Conservation (phyloP, 2,888 invertebrate genomes). For the Aphrophora alni region DNA sequence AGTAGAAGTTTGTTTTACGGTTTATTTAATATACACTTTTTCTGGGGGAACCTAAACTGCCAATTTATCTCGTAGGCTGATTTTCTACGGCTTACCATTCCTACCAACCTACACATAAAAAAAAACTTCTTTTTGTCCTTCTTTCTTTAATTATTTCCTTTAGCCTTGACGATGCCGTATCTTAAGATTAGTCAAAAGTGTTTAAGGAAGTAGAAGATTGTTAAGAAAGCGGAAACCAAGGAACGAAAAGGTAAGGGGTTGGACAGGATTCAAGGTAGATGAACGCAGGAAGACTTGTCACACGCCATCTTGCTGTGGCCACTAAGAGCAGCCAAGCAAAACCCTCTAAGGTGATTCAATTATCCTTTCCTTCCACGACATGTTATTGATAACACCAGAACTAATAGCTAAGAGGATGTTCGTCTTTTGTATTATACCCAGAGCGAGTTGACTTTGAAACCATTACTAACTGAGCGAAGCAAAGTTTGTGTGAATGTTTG, state of each 20-base stretch:
- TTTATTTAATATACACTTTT: too few species aligned
- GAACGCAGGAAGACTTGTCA: neutral
- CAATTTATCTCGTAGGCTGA: too few species aligned
- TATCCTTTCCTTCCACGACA: neutral
- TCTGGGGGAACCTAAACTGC: too few species aligned
- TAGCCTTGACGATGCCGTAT: neutral
- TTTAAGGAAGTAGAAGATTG: neutral
- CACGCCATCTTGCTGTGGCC: neutral
- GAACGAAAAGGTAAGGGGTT: neutral
- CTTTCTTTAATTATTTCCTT: neutral
- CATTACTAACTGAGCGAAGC: too few species aligned
- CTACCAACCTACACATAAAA: too few species aligned
- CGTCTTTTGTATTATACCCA: too few species aligned
- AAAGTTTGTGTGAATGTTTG: too few species aligned
- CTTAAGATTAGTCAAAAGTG: neutral
- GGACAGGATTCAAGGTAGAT: constrained; percentile 2
- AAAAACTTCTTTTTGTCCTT: too few species aligned
- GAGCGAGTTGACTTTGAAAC: too few species aligned
- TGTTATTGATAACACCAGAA: neutral
- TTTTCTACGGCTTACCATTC: too few species aligned
- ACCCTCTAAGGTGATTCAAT: neutral
- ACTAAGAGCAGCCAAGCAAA: neutral
- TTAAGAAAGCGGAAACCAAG: constrained; percentile 1
- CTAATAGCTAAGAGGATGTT: too few species aligned
- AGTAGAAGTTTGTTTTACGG: too few species aligned